phyloP scores from a whole-genome alignment of 2,113 vertebrate species.

The Platichthys stellatus region DNA sequence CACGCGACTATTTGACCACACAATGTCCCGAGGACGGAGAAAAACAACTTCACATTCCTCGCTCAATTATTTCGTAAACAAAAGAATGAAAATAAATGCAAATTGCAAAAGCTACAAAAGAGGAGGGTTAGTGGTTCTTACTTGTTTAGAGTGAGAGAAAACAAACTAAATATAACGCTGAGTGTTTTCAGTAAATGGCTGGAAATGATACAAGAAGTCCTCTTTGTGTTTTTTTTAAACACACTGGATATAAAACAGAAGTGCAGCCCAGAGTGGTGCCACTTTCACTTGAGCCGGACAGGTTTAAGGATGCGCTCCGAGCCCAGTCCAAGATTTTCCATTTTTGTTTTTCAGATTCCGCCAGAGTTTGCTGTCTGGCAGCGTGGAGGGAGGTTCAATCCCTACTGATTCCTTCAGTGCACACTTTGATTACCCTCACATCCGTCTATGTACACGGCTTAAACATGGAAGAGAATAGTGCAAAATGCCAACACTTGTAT shows the following conservation, averaged over 20 bases:
- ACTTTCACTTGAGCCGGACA: conserved; percentile 50
- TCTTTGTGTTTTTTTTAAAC: not conserved
- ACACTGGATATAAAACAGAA: conserved; percentile 55
- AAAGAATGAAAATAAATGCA: conserved; percentile 42
- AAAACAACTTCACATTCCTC: conserved; percentile 20
- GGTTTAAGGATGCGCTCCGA: conserved; percentile 40
- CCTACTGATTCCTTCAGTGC: conserved; percentile 21
- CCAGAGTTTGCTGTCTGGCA: conserved; percentile 23
- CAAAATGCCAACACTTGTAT: conserved; percentile 40
- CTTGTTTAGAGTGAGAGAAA: conserved; percentile 64
- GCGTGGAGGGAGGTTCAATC: conserved; percentile 5
- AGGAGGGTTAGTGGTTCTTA: conserved; percentile 42
- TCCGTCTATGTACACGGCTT: not conserved
- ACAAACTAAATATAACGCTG: conserved; percentile 62
- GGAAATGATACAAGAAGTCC: conserved; percentile 43
- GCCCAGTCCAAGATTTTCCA: conserved; percentile 32
- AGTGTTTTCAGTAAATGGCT: conserved; percentile 61
- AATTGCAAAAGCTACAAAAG: conserved; percentile 32
- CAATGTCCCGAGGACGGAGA: not conserved
- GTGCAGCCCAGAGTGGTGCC: conserved; percentile 39
- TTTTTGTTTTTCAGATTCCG: conserved; percentile 38
- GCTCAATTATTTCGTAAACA: conserved; percentile 41
- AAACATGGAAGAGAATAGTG: conserved; percentile 11
- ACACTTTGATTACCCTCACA: conserved; percentile 13
- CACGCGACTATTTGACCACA: not conserved